Evolutionary conservation across 2,797 vertebrate species (phyloP), one percentile per base, ranked within the genome.

Genomic region (Pseudomugil tenellus): DNA sequence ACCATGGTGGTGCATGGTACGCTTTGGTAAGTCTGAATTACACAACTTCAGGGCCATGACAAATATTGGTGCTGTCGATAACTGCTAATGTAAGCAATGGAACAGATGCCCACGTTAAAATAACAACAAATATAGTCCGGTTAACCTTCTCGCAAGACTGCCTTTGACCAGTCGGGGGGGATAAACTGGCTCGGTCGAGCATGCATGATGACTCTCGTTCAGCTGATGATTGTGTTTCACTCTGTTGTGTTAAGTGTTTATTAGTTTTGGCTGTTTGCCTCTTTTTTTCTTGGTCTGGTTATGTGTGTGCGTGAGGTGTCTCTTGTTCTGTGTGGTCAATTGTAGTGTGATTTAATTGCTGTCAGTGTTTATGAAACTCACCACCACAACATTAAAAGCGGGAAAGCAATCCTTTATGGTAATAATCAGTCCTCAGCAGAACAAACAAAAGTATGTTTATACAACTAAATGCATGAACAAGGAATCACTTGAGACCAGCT

Each of bases 11-110:
- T 62, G 89, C 85, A 92, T 81, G 77, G 85, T 73, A 92, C 58
- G 92, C 92, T 91, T 92, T 92, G 84, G 90, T 92, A 89, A 84
- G 75, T 91, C 88, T 93, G 89, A 89, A 92, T 93, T 92, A 93
- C 90, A 92, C 92, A 92, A 92, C 85, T 91, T 78, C 68, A 60
- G 85, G 92, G 80, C 90, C 88, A 84, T 85, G 76, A 92, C 85
- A 90, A 93, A 91, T 89, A 92, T 88, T 89, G 86, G 85, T 79
- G 84, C 81, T 87, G 85, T 85, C 72, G 79, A 90, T 91, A 93
- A 90, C 85, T 84, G 91, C 87, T 89, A 88, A 91, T 90, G 82
- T 85, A 86, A 91, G 90, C 88, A 67, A 78, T 86, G 84, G 72
- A 92, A 91, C 91, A 93, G 92, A 92, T 93, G 91, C 87, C 88